Conservation (phyloP, 2,113 vertebrate genomes). For the Bagarius yarrelli region DNA sequence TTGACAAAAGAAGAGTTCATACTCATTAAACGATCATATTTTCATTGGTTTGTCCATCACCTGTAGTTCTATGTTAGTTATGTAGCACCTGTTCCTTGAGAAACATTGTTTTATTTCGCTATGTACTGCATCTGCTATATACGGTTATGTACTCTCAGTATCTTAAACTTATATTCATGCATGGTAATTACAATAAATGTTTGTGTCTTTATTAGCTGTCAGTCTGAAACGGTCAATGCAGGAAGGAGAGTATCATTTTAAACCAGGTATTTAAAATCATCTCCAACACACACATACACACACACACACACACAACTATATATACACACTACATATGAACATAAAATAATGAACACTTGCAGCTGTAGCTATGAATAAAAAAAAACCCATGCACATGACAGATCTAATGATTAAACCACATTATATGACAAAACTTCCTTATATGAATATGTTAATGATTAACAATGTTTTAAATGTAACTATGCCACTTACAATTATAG, state of each 20-base stretch:
- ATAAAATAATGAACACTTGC: no score
- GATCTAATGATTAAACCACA: not conserved
- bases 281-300: not conserved
- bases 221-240: conserved; percentile 76
- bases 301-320: conserved; percentile 4
- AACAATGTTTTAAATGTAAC: not conserved
- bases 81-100: no score
- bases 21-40: not conserved
- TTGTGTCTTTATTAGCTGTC: conserved; percentile 72
- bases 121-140: no score
- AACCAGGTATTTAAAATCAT: conserved; percentile 78
- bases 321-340: not conserved
- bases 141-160: no score
- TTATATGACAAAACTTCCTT: not conserved
- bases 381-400: conserved; percentile 12
- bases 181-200: conserved; percentile 1
- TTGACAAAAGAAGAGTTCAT: not conserved
- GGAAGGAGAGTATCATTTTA: conserved; percentile 69
- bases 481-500: not conserved
- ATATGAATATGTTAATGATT: no score
- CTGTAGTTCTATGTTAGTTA: not conserved
- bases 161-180: no score
- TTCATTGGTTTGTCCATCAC: not conserved
- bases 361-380: not conserved
- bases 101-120: no score